phyloP scores from a whole-genome alignment of 2,797 vertebrate genomes.

The Crocodylus rhombifer region DNA sequence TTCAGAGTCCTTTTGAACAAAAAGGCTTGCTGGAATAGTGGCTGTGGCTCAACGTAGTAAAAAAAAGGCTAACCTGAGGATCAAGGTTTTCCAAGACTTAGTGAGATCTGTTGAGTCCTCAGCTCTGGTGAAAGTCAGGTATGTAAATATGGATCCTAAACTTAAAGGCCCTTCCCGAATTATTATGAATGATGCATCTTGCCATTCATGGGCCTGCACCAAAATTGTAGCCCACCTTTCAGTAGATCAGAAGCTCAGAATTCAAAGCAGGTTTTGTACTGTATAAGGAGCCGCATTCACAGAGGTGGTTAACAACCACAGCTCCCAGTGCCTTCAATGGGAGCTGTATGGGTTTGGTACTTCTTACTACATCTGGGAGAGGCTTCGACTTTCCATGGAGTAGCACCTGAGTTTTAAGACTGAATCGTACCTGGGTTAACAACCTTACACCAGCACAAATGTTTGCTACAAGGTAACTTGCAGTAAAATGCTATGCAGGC shows the following conservation, averaged over 20 bases:
- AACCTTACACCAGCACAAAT: not conserved
- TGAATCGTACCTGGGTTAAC: not conserved
- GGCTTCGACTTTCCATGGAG: not conserved
- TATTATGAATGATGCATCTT: no score
- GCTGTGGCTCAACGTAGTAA: constrained; percentile 50
- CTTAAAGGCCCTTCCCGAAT: not conserved
- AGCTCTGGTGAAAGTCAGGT: not conserved
- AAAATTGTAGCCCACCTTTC: not conserved
- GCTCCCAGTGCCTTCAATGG: not conserved
- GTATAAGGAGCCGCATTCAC: not conserved
- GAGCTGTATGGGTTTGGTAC: not conserved
- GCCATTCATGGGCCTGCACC: not conserved
- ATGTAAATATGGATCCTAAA: not conserved
- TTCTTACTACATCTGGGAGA: not conserved
- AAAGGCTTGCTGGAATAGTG: constrained; percentile 37
- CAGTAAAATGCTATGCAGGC: not conserved
- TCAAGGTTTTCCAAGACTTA: constrained; percentile 33
- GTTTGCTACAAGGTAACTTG: not conserved
- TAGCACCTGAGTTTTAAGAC: not conserved
- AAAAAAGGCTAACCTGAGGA: constrained; percentile 8
- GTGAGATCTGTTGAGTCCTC: not conserved
- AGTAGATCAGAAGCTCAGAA: not conserved
- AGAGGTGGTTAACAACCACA: not conserved
- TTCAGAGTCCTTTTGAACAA: constrained; percentile 41
- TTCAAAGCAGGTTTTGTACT: not conserved